A percentile compares a stretch with the other conserved stretches of the same genome.
Conservation (phyloP, 64 coral and sea anemone species). For the Montipora efflorescens region DNA sequence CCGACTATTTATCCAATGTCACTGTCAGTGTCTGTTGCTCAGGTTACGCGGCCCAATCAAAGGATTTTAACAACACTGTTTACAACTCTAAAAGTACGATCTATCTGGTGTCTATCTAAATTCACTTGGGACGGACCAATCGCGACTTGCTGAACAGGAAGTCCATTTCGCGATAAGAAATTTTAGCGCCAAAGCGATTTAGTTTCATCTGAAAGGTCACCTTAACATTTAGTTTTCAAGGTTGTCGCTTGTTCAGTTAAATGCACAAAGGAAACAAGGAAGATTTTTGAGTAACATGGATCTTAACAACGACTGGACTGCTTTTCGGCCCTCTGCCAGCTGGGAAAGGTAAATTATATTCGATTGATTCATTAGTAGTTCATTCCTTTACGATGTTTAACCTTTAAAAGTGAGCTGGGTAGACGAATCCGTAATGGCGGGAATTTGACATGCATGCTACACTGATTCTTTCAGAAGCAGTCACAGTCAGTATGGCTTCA, state of each 20-base stretch:
- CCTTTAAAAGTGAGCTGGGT: no score
- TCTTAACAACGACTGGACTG: no score
- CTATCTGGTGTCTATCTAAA: conserved; percentile 39
- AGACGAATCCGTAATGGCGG: no score
- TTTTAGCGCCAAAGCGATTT: background rate
- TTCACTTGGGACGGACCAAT: conserved; percentile 18
- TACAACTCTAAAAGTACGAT: conserved; percentile 42
- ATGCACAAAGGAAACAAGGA: no score
- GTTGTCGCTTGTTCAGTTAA: no score
- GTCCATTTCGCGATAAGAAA: background rate
- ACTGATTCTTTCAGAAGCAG: background rate
- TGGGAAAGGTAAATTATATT: conserved; percentile 14
- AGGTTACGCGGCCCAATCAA: conserved; percentile 15
- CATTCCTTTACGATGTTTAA: background rate
- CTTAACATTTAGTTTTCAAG: no score
- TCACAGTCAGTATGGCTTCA: background rate
- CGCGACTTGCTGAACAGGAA: background rate
- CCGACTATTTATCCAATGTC: background rate
- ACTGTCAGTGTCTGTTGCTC: conserved; percentile 3
- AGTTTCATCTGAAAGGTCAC: background rate
- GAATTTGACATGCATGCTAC: no score
- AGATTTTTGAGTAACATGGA: no score
- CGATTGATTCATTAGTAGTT: conserved; percentile 2
- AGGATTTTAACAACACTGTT: background rate
- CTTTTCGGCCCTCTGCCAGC: background rate